Evolutionary conservation across 2,888 invertebrate genomes (phyloP), one percentile per base, ranked within the genome.

Genomic region (Amphipoea lucens): DNA sequence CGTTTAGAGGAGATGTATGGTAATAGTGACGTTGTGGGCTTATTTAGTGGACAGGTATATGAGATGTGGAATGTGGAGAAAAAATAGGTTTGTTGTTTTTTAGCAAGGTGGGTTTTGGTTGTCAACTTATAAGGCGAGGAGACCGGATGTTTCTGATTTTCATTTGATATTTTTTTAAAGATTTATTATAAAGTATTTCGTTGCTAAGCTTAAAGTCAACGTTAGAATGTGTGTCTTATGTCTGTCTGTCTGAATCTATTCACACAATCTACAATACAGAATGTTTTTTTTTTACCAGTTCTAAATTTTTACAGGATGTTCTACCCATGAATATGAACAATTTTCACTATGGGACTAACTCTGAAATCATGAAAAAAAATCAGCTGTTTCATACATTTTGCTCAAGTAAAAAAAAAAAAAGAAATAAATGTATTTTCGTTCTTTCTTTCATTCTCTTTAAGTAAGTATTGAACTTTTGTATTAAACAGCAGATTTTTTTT

Each of bases 1-100:
- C 91, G 84, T 90, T 89, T 84, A 87, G 83, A 86, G 71, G 84
- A 91, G 90, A 91, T 89, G 88, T 91, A 89, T 92, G 91, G 89
- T 92, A 90, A 91, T 88, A 74, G 82, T 84, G 66, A 80, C 67
- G 77, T 80, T 81, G 51, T 63, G 23, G 51, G 17, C 79, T 80
- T 85, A 79, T 88, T 88, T 88, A 85, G 83, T 87, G 75, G 78
- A 12, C 72, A 20, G 36, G n/a, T 45, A 57, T 65, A 6, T 45
- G 79, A 71, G 65, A 23, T 67, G 29, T 74, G 60, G 62, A 54
- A 57, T 80, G 80, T 51, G 2, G 45, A 45, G 60, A 76, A 45
- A 67, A 60, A 69, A 48, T n/a, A 17, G 12, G 2, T 71, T 62
- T 70, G 51, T 62, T 74, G 62, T 82, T 78, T 77, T 75, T 85